Base-by-base conservation (phyloP, 2,888 invertebrate genomes). In the Diarsia brunnea region DNA sequence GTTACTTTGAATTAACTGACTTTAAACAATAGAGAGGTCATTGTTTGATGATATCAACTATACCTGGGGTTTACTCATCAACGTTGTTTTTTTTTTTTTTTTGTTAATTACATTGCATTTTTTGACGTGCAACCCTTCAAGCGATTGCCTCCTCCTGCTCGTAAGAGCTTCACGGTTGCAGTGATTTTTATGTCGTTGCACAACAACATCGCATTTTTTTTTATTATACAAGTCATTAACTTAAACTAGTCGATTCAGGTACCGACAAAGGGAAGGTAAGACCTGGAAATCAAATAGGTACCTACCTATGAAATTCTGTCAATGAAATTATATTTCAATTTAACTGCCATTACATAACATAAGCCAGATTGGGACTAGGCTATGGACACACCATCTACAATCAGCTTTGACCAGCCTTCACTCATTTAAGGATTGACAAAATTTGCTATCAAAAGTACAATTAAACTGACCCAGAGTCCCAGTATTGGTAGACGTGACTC, bases 11-110 rank as follows among this genome's bases (percentile, higher is more conserved):
- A 65, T 58, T 60, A 69, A 45, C 12, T 19, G 64, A 8, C 8
- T 60, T 76, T n/a, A 47, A 75, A 78, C 71, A 72, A 79, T 55
- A 16, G 51, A 16, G 21, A 49, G 61, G 24, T 31, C 67, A 71
- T 72, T 72, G 72, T 72, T 27, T 38, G 16, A 43, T 24, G 61
- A 49, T 8, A 43, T 53, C 43, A 51, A 27, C 16, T 16, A 7
- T 16, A 49, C 27, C 27, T 58, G n/a, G n/a, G 24, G 0, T 55
- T 14, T 24, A 55, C 14, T 53, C 5, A 53, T 53, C 4, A 11
- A 53, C 10, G 21, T 51, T 21, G 51, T n/a, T n/a, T n/a, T n/a
- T n/a, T n/a, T n/a, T n/a, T n/a, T n/a, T n/a, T n/a, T n/a, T n/a
- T n/a, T n/a, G n/a, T 51, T 51, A 51, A 10, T 51, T n/a, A 53